Base-by-base conservation (phyloP, 2,888 invertebrate species). In the Himalopsyche japonica region DNA sequence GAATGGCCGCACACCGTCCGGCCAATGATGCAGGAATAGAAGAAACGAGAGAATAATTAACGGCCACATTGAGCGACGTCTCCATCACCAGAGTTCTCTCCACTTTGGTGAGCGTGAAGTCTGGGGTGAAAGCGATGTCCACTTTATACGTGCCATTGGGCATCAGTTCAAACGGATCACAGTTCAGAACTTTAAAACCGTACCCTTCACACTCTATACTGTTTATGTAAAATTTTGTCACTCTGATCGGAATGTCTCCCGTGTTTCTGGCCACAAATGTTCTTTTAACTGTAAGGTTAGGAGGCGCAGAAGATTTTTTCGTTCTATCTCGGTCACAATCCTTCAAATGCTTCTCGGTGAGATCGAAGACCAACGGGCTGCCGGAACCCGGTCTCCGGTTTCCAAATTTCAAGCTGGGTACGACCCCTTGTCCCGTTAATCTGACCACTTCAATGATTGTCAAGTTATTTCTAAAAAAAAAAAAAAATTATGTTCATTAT, bases 391-490 rank as follows among this genome's bases (percentile, higher is more conserved):
- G 96, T 83, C 95, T 95, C n/a, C 96, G 94, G 88, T 97, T 98
- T 30, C 95, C 98, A 88, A 98, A 95, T 88, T 96, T 96, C 90
- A 99, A 95, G 89, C 96, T 95, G 3, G 98, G 97, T 87, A 94
- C 91, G 0, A 97, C 97, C 20, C 98, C 98, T 89, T 95, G 95
- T 0, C 97, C 98, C 83, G 94, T 94, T 86, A 99, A 90, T 89
- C 95, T 94, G 34, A 98, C 93, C 3, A 95, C 95, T 90, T 99
- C 99, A 89, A 98, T 90, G 49, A 98, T 94, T 0, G 99, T 99
- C 89, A 99, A 92, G 90, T 99, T 99, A 90, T 99, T 99, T 88
- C 98, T 95, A 90, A 49, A 86, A 86, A 90, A 89, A 83, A 90
- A 90, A 48, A 43, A 80, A 32, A 3, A 32, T 32, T 6, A 32